Percentiles rank a stretch among this genome's conserved stretches.
These are phyloP conservation scores for Delia radicum DNA, from an alignment of 1,140 invertebrate species.

Conservation along the genomic window DNA sequence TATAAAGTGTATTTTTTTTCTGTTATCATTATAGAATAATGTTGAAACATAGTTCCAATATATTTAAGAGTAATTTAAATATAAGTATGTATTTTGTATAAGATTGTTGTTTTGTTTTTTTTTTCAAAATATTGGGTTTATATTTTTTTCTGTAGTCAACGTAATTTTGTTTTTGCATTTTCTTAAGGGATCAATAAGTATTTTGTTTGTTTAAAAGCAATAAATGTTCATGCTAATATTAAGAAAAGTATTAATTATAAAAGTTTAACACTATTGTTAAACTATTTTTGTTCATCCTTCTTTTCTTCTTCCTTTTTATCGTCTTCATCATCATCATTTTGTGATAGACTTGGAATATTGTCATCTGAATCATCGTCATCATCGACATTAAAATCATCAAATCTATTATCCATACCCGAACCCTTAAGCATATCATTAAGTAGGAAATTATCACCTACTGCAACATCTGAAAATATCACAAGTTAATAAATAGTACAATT, in stretches of 20 bases:
- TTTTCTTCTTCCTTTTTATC: conserved; percentile 29
- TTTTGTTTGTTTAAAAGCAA: conserved; percentile 13
- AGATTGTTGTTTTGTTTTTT: not conserved
- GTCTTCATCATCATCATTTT: conserved; percentile 50
- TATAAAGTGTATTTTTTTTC: not conserved
- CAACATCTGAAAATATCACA: conserved; percentile 10
- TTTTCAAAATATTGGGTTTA: not conserved
- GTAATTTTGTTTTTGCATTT: not conserved
- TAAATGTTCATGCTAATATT: conserved; percentile 24
- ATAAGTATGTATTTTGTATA: not conserved
- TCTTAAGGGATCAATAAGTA: conserved; percentile 1
- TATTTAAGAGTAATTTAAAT: conserved; percentile 10
- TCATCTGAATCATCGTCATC: conserved; percentile 49
- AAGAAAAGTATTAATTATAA: conserved; percentile 13
- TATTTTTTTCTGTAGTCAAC: conserved; percentile 9
- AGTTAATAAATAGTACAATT: not conserved
- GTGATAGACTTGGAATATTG: conserved; percentile 49
- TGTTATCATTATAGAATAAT: not conserved
- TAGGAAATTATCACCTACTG: not conserved
- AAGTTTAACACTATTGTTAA: conserved; percentile 27
- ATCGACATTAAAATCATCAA: conserved; percentile 48
- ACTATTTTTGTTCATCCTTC: conserved; percentile 26
- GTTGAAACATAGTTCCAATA: not conserved
- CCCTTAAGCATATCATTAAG: conserved; percentile 22
- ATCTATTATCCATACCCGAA: conserved; percentile 43